Evolutionary conservation across 2,888 invertebrate species (phyloP).

Genomic region (Marasmarcha lunaedactyla): DNA sequence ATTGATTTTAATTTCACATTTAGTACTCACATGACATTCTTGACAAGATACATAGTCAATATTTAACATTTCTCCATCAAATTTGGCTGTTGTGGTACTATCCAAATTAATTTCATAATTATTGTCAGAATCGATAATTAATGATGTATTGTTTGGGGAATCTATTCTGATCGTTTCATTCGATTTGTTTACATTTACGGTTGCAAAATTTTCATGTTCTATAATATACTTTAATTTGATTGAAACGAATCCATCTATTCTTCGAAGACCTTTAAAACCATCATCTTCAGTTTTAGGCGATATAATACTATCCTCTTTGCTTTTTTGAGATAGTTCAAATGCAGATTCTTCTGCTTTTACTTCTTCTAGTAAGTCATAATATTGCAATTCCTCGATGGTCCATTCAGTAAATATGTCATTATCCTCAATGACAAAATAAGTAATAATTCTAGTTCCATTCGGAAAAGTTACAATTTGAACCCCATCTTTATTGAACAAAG

Average conservation of each 20-base stretch:
- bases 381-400: conserved; percentile 42
- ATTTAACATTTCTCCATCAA: conserved; percentile 37
- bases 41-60: conserved; percentile 40
- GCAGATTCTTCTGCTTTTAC: conserved; percentile 7
- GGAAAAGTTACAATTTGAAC: conserved; percentile 44
- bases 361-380: conserved; percentile 24
- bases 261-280: too few relatives aligned
- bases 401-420: conserved; percentile 50
- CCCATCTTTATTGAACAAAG: conserved; percentile 47
- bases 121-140: conserved; percentile 31
- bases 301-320: too few relatives aligned
- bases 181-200: conserved; percentile 47
- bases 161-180: conserved; percentile 33
- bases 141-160: conserved; percentile 40
- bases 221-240: conserved; percentile 37
- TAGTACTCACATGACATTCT: conserved; percentile 35
- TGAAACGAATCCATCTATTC: conserved; percentile 45
- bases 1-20: conserved; percentile 30
- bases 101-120: conserved; percentile 40
- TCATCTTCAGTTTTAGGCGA: too few relatives aligned
- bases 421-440: conserved; percentile 35
- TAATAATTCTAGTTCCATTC: conserved; percentile 48
- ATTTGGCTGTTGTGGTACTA: conserved; percentile 32
- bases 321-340: conserved; percentile 34
- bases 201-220: conserved; percentile 66